A percentile compares a stretch with the other conserved stretches of the same genome.
phyloP scores from a whole-genome alignment of 2,888 invertebrate genomes.

The Tillus elongatus region DNA sequence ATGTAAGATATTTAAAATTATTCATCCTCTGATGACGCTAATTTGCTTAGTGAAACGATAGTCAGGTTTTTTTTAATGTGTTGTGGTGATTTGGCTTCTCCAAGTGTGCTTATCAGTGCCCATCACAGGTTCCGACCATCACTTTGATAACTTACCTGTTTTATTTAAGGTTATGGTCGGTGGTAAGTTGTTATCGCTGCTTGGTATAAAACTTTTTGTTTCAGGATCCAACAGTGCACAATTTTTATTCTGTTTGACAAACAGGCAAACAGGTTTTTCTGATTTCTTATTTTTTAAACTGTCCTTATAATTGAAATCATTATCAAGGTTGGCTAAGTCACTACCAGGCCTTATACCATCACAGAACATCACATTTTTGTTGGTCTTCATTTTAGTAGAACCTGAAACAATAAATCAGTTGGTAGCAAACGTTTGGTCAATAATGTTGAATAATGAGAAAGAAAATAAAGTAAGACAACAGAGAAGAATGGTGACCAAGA shows the following conservation, averaged over 20 bases:
- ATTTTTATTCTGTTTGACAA: conserved; percentile 7
- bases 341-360: conserved; percentile 84
- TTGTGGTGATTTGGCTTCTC: too few species aligned
- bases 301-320: conserved; percentile 42
- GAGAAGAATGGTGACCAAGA: too few species aligned
- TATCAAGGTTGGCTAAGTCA: conserved; percentile 71
- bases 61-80: too few species aligned
- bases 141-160: too few species aligned
- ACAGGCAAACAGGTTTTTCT: conserved; percentile 10
- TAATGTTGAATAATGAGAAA: too few species aligned
- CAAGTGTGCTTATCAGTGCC: too few species aligned
- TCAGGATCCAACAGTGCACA: conserved; percentile 41
- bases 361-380: conserved; percentile 77
- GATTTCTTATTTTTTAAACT: conserved; percentile 19
- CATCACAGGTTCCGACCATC: too few species aligned
- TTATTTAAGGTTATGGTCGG: conserved; percentile 48
- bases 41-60: too few species aligned
- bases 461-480: too few species aligned
- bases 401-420: conserved; percentile 33
- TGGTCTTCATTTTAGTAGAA: conserved; percentile 46
- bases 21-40: too few species aligned
- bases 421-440: too few species aligned
- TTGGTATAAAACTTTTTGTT: conserved; percentile 50
- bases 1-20: too few species aligned
- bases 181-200: conserved; percentile 46